Conservation (phyloP, 2,797 vertebrate genomes). For the Triplophysa bombifrons region DNA sequence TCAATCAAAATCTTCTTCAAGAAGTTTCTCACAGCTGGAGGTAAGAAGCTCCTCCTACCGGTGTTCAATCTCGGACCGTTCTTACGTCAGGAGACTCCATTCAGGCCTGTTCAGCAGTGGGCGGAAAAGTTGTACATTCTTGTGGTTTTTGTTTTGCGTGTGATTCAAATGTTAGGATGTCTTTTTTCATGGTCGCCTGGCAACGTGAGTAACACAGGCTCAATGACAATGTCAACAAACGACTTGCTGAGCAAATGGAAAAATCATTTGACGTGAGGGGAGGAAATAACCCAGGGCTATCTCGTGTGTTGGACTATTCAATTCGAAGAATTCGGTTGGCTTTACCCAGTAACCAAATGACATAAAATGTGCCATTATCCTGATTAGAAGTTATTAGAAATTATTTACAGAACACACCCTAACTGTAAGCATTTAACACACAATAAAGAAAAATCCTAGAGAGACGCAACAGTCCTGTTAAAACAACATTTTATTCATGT, state of each 20-base stretch:
- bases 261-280: slow-evolving; percentile 40
- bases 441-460: background rate
- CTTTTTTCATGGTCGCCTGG: slow-evolving; percentile 51
- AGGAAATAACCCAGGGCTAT: background rate
- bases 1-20: slow-evolving; percentile 31
- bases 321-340: background rate
- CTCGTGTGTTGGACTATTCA: background rate
- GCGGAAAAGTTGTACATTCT: slow-evolving; percentile 52
- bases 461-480: background rate
- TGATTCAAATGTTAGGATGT: slow-evolving; percentile 59
- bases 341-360: background rate
- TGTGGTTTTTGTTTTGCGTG: slow-evolving; percentile 59
- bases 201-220: slow-evolving; percentile 58
- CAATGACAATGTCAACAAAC: slow-evolving; percentile 46
- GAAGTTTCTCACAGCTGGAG: slow-evolving; percentile 32
- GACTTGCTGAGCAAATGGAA: slow-evolving; percentile 59
- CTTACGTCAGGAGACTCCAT: slow-evolving; percentile 48
- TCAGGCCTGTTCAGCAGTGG: slow-evolving; percentile 42
- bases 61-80: slow-evolving; percentile 1
- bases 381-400: background rate
- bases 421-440: background rate
- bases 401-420: slow-evolving; percentile 26
- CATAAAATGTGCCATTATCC: background rate
- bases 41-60: slow-evolving; percentile 16
- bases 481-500: background rate